Conservation (phyloP, 2,888 invertebrate genomes). For the Drosophila yooni region DNA sequence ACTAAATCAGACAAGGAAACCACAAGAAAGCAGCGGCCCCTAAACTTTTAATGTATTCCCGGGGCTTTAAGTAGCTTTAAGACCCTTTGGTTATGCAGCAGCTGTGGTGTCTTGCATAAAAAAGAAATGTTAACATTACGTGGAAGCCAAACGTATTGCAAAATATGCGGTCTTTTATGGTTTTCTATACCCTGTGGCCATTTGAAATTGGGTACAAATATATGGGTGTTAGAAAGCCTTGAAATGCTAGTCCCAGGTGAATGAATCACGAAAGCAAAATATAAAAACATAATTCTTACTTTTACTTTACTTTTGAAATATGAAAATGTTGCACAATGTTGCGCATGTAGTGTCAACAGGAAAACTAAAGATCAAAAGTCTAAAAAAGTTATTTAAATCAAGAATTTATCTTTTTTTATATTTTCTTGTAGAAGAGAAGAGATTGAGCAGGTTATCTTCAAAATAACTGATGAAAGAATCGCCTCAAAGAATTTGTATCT, state of each 20-base stretch:
- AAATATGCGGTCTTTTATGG: conserved; percentile 50
- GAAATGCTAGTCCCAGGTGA: background rate
- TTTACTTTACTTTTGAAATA: background rate
- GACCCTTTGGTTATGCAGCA: conserved; percentile 41
- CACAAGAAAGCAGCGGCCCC: conserved; percentile 39
- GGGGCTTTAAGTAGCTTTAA: conserved; percentile 57
- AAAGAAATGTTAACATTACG: conserved; percentile 9
- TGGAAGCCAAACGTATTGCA: conserved; percentile 26
- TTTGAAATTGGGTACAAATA: background rate
- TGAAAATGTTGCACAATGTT: background rate
- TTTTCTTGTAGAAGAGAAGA: background rate
- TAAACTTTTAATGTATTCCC: conserved; percentile 35
- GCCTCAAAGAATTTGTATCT: background rate
- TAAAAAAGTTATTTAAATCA: background rate
- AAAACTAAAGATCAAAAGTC: background rate
- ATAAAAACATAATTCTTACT: background rate
- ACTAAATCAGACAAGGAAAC: conserved; percentile 40
- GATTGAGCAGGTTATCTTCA: background rate
- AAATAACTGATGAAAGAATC: background rate
- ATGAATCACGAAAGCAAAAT: background rate
- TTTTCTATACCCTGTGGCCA: conserved; percentile 41
- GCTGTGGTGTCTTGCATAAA: conserved; percentile 21
- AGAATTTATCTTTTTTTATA: background rate
- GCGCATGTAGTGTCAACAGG: background rate
- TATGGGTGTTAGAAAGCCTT: background rate